Percentiles rank a stretch among this genome's conserved stretches.
Evolutionary conservation across 2,113 vertebrate genomes (phyloP).

Genomic region (Dasyornis broadbenti): DNA sequence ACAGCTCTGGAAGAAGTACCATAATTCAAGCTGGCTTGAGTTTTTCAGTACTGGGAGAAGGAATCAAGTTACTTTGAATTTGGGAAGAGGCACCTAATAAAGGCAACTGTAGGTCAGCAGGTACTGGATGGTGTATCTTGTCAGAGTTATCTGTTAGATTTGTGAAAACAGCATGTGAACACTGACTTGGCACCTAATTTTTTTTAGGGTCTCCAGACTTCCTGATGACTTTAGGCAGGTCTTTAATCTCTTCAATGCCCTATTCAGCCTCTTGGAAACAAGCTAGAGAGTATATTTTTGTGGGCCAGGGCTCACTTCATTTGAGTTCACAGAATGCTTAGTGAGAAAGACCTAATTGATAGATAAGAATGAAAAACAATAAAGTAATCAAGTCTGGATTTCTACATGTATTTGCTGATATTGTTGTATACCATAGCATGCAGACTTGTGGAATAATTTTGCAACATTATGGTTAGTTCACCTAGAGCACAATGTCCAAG

Average conservation of each 20-base stretch:
- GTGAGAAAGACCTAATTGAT: neutral
- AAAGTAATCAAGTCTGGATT: neutral
- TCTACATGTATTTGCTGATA: neutral
- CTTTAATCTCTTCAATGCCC: neutral
- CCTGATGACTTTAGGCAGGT: neutral
- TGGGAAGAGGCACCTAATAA: neutral
- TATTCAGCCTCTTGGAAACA: neutral
- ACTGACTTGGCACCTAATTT: neutral
- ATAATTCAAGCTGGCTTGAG: neutral
- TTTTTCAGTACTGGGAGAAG: neutral
- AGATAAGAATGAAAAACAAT: neutral
- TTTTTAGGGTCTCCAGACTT: neutral
- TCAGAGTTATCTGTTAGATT: neutral
- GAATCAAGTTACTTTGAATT: neutral
- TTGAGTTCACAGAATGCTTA: neutral
- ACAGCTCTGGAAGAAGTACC: neutral
- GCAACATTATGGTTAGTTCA: neutral
- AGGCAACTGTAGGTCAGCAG: neutral
- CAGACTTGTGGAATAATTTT: neutral
- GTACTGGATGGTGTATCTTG: neutral
- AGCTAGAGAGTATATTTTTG: neutral
- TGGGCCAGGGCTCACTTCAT: neutral
- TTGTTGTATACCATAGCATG: neutral
- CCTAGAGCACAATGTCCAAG: neutral
- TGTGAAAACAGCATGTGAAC: neutral